A percentile compares a stretch with the other conserved stretches of the same genome.
phyloP scores from a whole-genome alignment of 2,797 vertebrate genomes.

The Prunella strophiata region DNA sequence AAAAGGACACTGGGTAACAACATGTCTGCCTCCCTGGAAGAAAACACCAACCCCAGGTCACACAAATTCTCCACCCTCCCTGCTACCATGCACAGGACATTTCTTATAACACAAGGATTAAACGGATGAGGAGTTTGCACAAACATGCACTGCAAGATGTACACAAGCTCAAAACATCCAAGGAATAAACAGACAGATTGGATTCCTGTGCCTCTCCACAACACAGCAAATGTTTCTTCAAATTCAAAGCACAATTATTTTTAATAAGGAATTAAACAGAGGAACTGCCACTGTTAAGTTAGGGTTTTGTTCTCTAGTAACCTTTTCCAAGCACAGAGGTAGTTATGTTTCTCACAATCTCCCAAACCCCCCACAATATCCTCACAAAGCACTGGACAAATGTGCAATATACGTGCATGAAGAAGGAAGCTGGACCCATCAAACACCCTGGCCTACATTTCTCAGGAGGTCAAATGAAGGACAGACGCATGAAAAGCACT shows the following conservation, averaged over 20 bases:
- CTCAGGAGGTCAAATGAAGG: slow-evolving; percentile 32
- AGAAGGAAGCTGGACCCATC: neutral
- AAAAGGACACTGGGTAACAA: neutral
- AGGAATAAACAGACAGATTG: slow-evolving; percentile 16
- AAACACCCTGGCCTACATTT: neutral
- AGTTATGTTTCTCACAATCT: neutral
- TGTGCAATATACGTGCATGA: rapidly evolving
- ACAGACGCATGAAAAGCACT: neutral
- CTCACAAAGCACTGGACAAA: neutral
- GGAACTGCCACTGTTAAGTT: neutral
- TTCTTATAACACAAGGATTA: neutral
- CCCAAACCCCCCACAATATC: neutral
- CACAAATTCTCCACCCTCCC: neutral
- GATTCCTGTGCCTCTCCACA: slow-evolving; percentile 16
- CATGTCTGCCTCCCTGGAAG: neutral
- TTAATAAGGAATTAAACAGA: slow-evolving; percentile 41
- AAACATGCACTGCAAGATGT: neutral
- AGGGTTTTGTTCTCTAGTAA: neutral
- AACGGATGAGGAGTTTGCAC: neutral
- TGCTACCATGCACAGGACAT: neutral
- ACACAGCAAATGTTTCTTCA: slow-evolving; percentile 32
- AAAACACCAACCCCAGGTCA: neutral
- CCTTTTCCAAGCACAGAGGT: neutral
- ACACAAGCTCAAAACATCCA: neutral
- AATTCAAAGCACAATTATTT: slow-evolving; percentile 28